These are phyloP conservation scores for Jacana jacana DNA, from an alignment of 2,113 vertebrate species.

Conservation along the genomic window DNA sequence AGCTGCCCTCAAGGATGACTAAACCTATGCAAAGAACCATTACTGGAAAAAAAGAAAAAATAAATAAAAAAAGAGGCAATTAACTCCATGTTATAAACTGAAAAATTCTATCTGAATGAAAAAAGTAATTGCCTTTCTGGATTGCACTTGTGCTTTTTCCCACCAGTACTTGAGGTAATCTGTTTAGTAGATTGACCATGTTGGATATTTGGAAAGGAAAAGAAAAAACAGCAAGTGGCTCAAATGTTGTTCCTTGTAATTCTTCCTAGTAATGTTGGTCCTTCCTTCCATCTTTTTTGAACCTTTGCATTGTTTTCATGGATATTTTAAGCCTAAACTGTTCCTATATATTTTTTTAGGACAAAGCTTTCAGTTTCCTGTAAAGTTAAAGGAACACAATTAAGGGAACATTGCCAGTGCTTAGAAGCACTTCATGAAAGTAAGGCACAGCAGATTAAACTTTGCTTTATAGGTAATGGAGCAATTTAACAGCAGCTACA, in stretches of 20 bases:
- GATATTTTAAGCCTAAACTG: not conserved
- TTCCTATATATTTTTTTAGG: not conserved
- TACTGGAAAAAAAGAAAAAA: not conserved
- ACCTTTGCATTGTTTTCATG: not conserved
- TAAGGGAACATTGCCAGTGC: not conserved
- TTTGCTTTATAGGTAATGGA: constrained; percentile 44
- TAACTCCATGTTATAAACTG: not conserved
- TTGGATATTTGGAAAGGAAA: not conserved
- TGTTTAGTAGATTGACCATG: no score
- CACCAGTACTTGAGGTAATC: not conserved
- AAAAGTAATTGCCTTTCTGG: not conserved
- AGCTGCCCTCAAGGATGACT: constrained; percentile 13
- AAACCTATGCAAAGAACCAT: not conserved
- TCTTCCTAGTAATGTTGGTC: not conserved
- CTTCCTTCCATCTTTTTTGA: not conserved
- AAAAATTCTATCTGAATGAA: constrained; percentile 3
- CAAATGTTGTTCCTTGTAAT: not conserved
- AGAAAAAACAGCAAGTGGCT: not conserved
- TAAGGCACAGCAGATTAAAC: constrained; percentile 46
- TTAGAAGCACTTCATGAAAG: constrained; percentile 4
- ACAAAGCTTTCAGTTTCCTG: not conserved
- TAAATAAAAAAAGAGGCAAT: not conserved
- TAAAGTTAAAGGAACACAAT: not conserved
- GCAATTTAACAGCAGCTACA: constrained; percentile 39
- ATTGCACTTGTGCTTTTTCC: not conserved